Base-by-base conservation (phyloP, 2,888 invertebrate species). In the Tipula confusa region DNA sequence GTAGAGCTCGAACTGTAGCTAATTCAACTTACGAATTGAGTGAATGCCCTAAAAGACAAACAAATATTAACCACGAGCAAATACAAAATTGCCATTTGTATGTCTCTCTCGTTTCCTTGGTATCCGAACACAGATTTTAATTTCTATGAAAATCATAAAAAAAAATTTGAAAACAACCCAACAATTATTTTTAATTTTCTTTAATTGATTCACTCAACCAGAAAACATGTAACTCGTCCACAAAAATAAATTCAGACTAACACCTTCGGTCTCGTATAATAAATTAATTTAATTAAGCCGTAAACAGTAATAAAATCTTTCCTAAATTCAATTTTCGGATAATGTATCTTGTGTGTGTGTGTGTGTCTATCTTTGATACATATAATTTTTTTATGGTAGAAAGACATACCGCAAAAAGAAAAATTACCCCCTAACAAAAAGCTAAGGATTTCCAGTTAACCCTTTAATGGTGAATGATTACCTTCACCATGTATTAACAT, bases 241-340 rank as follows among this genome's bases (percentile, higher is more conserved):
- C 24, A 64, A 24, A 9, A 4, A 64, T 64, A 64, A n/a, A 64
- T 24, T 64, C 64, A 64, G 24, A 24, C 24, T 64, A 18, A 64
- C 64, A 64, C 64, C 64, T 64, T 64, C 9, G 64, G 43, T 43
- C 3, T 43, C 43, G 43, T 24, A n/a, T n/a, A 64, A 64, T 24
- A 64, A 64, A 64, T 64, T 43, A 64, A 64, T 24, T 64, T 64
- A 64, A 64, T 64, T 64, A 64, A 64, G 64, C 24, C 64, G 64
- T 64, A 64, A 64, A 64, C 64, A 24, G 64, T 64, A 64, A 64
- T 64, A 64, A 64, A 64, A 64, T 24, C 64, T 64, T 64, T 24
- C 64, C 24, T 64, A 24, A 64, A 64, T 24, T 64, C 64, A 64
- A 64, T 24, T 64, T 24, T 7, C 43, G 24, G 9, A 64, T 64